Evolutionary conservation across 2,797 vertebrate genomes (phyloP).

Genomic region (Sebastes taczanowskii): DNA sequence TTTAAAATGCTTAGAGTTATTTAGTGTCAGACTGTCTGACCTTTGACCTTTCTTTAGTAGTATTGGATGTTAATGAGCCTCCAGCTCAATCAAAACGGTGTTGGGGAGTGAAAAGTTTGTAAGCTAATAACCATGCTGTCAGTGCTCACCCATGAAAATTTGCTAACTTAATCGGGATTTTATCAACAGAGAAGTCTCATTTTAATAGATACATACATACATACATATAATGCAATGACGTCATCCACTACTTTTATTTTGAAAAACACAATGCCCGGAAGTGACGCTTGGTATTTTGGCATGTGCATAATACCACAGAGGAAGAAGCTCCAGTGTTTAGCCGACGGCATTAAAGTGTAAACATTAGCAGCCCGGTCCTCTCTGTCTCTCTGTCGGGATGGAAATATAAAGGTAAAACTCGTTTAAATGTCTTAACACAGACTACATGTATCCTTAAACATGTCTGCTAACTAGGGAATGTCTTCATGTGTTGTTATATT

Average conservation of each 20-base stretch:
- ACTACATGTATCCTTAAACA: not conserved
- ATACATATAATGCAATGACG: constrained; percentile 21
- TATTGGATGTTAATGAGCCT: too few species aligned
- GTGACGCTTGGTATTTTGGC: not conserved
- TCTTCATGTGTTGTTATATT: too few species aligned
- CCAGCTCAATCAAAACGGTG: too few species aligned
- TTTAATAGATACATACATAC: too few species aligned
- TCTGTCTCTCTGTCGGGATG: constrained; percentile 59
- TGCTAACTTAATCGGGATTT: too few species aligned
- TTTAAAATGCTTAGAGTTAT: too few species aligned
- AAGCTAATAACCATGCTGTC: too few species aligned
- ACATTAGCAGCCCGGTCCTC: constrained; percentile 38
- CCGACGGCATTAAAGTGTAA: constrained; percentile 52
- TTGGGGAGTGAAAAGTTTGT: too few species aligned
- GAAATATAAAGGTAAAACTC: constrained; percentile 74
- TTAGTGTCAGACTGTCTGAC: too few species aligned
- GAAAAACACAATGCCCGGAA: constrained; percentile 52
- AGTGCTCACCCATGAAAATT: fast-evolving
- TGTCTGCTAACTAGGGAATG: not conserved
- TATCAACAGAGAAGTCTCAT: too few species aligned
- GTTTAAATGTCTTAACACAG: not conserved
- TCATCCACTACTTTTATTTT: constrained; percentile 52
- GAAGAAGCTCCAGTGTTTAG: constrained; percentile 39
- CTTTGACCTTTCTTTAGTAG: too few species aligned
- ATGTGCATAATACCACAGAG: not conserved